Evolutionary conservation across 2,888 invertebrate species (phyloP), one percentile per base, ranked within the genome.

Genomic region (Heliothis peltigera): DNA sequence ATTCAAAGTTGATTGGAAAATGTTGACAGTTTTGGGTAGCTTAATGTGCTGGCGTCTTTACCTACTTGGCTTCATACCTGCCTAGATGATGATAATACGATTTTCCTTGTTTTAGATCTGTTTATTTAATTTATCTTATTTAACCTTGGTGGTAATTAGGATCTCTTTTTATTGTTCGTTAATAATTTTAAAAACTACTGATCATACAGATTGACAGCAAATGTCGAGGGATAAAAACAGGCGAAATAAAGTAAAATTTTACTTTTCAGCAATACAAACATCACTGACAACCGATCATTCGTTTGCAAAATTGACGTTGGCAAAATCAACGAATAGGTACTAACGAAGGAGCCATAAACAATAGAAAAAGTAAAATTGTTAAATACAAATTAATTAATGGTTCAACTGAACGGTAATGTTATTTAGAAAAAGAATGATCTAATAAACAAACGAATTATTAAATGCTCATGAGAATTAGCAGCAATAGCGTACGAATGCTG

Each of bases 141-240:
- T 51, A 43, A 46, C 54, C 57, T 64, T 70, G 64, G 17, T 7
- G 2, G 17, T 54, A 54, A 64, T 70, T 64, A 70, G 64, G 49
- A 70, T 54, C 35, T 25, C 12, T 52, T 32, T 19, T 15, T 4
- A 22, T 48, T 3, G 17, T 47, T 59, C 8, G 47, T 4, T 59
- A 52, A 67, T 22, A 53, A 42, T n/a, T 8, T 39, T 10, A 19
- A 47, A 42, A 4, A 22, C 6, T n/a, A 43, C 8, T 12, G 17
- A 18, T 18, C n/a, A 18, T 44, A 18, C 10, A 32, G 25, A 44
- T 1, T 48, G 12, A 32, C 19, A 32, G 17, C 42, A 46, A 1
- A 28, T 32, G 39, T 39, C 5, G 39, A 39, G 5, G 39, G 12
- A 32, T 32, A 32, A 32, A 32, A 10, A 1, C 12, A 12, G 12